These are phyloP conservation scores for Poecilus cupreus DNA, from an alignment of 2,888 invertebrate species.

Conservation along the genomic window DNA sequence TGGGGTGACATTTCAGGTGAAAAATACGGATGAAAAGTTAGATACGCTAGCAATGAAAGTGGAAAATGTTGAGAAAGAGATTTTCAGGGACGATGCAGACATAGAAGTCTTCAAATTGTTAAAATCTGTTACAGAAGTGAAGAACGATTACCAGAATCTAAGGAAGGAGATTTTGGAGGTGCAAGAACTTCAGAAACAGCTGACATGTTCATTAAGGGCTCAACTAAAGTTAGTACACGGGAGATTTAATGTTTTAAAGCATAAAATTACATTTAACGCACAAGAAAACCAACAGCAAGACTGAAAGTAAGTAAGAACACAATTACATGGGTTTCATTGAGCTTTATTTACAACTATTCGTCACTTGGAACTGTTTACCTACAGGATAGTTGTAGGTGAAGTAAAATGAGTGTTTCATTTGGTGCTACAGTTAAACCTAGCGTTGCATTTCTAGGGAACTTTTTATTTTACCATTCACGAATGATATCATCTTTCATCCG, in stretches of 20 bases:
- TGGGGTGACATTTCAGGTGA: too few relatives aligned
- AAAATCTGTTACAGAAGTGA: constrained; percentile 85
- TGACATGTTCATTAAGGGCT: constrained; percentile 83
- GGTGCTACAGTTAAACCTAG: constrained; percentile 38
- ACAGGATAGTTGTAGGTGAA: not conserved
- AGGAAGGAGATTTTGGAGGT: constrained; percentile 87
- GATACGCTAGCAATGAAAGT: constrained; percentile 85
- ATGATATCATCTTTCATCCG: constrained; percentile 20
- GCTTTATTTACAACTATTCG: constrained; percentile 2
- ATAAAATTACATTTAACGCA: constrained; percentile 77
- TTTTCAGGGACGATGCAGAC: constrained; percentile 73
- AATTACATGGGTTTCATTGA: too few relatives aligned
- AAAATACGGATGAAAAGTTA: constrained; percentile 82
- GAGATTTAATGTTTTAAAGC: constrained; percentile 83
- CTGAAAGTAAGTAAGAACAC: constrained; percentile 24
- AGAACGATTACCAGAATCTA: constrained; percentile 86
- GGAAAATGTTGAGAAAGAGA: constrained; percentile 81
- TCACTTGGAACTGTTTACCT: not conserved
- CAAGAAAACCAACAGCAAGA: constrained; percentile 58
- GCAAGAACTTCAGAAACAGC: constrained; percentile 86
- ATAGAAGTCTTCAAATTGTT: constrained; percentile 83
- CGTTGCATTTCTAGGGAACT: constrained; percentile 50
- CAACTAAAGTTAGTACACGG: constrained; percentile 84
- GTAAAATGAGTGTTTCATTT: not conserved
- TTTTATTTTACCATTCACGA: constrained; percentile 54